Conservation (phyloP, 1,140 invertebrate species). For the Oscheius sp. region DNA sequence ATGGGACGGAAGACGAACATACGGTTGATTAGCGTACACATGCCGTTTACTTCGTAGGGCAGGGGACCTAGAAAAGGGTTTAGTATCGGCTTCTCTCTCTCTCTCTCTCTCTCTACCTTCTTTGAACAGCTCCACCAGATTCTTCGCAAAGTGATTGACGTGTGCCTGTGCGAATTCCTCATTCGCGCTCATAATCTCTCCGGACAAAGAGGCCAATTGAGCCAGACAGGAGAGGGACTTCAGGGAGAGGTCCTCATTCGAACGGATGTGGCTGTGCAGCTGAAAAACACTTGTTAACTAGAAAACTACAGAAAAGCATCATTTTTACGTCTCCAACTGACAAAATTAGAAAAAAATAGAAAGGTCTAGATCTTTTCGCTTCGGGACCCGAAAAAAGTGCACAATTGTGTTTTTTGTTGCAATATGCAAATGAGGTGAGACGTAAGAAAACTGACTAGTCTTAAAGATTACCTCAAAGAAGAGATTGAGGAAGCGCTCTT, state of each 20-base stretch:
- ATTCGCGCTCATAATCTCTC: slow-evolving; percentile 6
- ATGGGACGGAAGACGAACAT: slow-evolving; percentile 28
- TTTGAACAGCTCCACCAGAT: slow-evolving; percentile 3
- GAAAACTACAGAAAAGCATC: background rate
- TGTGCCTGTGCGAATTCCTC: slow-evolving; percentile 4
- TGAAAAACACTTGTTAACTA: background rate
- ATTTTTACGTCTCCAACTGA: background rate
- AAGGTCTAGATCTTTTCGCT: too few species aligned
- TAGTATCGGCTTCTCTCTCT: too few species aligned
- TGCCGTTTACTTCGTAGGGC: slow-evolving; percentile 1
- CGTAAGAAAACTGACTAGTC: background rate
- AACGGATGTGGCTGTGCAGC: slow-evolving; percentile 27
- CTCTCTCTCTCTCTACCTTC: slow-evolving; percentile 4
- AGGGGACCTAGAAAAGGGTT: too few species aligned
- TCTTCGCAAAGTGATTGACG: slow-evolving; percentile 13
- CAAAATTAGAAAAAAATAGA: background rate
- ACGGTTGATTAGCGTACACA: slow-evolving; percentile 29
- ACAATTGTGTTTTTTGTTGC: background rate
- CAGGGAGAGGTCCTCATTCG: slow-evolving; percentile 16
- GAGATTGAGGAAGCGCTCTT: slow-evolving; percentile 28
- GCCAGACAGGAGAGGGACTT: slow-evolving; percentile 32
- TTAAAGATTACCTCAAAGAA: slow-evolving; percentile 35
- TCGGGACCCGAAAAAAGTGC: background rate
- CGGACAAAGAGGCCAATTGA: slow-evolving; percentile 28
- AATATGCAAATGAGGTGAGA: background rate